Base-by-base conservation (phyloP, 2,797 vertebrate genomes). In the Limosa lapponica region DNA sequence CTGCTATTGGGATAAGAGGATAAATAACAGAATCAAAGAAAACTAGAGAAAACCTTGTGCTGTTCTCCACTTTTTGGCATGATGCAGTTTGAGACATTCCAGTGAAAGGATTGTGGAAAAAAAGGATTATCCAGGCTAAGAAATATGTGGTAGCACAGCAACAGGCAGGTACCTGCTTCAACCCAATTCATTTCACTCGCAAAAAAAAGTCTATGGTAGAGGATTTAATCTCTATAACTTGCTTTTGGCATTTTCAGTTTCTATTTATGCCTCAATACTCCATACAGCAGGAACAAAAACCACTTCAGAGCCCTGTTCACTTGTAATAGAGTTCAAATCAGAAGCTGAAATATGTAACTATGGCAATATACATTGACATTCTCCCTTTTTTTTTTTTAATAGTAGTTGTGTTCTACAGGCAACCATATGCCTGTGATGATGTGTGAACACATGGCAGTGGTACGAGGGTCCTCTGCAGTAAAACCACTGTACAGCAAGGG, bases 341-440 rank as follows among this genome's bases (percentile, higher is more conserved):
- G 37, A 84, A 89, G 32, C 16, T 78, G 28, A 41, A 52, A 57
- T 72, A 36, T 17, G 43, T 62, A 75, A 48, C n/a, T 62, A 52
- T 66, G 36, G 16, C 23, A 66, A 70, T 37, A 23, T 18, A 54
- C 7, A 44, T 10, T 34, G 24, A 39, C 39, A 49, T 43, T 71
- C 13, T 49, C 11, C 6, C n/a, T 36, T 61, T 62, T 61, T 62
- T 61, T 46, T 72, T 19, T 10, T 2, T 16, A 79, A 22, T 5
- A 1, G 11, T 61, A 39, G 8, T 24, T 88, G 16, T 27, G 8
- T 65, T 82, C 28, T 66, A 36, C 1, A 30, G 34, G 25, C 22
- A 52, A 39, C 17, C 0, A 0, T 58, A 23, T 4, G 12, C 11
- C 43, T 86, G 51, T 0, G 0, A 41, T 52, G 8, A 1, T 30